phyloP scores from a whole-genome alignment of 30 jellyfish, hydroid and myxozoan genomes.

The Catostylus mosaicus region DNA sequence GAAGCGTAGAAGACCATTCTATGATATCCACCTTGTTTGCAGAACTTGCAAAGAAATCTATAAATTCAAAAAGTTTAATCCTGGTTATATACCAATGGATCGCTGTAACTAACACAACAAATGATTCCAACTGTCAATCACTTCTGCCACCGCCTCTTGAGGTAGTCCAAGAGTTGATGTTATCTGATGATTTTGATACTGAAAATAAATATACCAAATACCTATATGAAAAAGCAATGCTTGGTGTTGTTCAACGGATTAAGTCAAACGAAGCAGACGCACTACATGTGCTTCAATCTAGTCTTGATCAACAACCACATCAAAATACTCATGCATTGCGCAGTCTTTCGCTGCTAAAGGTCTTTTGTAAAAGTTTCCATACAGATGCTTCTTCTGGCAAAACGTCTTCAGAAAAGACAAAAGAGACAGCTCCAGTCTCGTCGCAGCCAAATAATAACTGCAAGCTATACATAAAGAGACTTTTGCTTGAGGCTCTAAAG shows the following conservation, averaged over 20 bases:
- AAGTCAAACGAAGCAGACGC: not conserved
- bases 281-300: not conserved
- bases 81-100: conserved; percentile 25
- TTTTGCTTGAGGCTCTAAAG: conserved; percentile 16
- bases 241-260: not conserved
- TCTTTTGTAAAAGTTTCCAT: not conserved
- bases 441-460: not conserved
- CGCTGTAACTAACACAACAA: conserved; percentile 5
- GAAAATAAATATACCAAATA: conserved; percentile 8
- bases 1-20: not conserved
- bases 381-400: not conserved
- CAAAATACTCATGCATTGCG: not conserved
- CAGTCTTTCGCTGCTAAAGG: conserved; percentile 25
- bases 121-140: not conserved
- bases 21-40: conserved; percentile 21
- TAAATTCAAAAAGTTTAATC: not conserved
- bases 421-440: not conserved
- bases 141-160: conserved; percentile 12
- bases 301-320: not conserved
- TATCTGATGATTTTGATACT: conserved; percentile 10
- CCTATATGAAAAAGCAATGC: conserved; percentile 38
- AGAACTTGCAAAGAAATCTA: not conserved
- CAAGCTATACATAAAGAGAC: not conserved
- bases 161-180: conserved; percentile 8
- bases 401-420: not conserved